Evolutionary conservation across 30 jellyfish, hydroid and myxozoan species (phyloP).

Genomic region (Pseudorhiza aurosa): DNA sequence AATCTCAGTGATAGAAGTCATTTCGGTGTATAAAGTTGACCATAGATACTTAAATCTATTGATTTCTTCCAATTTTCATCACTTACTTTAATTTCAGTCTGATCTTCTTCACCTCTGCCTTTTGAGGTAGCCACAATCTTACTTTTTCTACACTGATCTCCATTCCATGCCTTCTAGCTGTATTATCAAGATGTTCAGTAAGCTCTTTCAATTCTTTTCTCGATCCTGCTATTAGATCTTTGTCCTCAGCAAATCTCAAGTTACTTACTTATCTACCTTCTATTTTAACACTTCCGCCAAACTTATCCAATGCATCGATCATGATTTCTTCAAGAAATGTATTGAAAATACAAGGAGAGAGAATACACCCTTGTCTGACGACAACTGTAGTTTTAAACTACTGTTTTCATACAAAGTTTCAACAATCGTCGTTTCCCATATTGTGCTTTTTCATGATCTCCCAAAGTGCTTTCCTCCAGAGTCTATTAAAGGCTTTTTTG

Average conservation of each 20-base stretch:
- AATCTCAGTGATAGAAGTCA: no score
- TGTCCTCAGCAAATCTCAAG: background rate
- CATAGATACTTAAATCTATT: no score
- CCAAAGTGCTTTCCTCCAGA: no score
- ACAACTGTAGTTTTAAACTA: background rate
- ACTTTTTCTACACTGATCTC: background rate
- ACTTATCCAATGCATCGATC: background rate
- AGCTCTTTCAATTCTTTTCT: background rate
- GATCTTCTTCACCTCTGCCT: no score
- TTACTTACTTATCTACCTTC: background rate
- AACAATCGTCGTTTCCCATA: no score
- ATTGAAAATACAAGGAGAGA: background rate
- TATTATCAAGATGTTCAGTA: background rate
- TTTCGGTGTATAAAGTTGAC: no score
- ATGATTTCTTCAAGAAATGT: background rate
- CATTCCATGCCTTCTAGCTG: background rate
- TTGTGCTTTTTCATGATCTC: no score
- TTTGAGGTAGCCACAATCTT: background rate
- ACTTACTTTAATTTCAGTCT: no score
- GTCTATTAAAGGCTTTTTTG: no score
- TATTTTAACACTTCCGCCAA: background rate
- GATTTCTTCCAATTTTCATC: no score
- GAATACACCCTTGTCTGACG: background rate
- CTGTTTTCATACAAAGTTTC: no score
- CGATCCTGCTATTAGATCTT: background rate